phyloP scores from a whole-genome alignment of 2,797 vertebrate genomes.

The Hyperoplus immaculatus region DNA sequence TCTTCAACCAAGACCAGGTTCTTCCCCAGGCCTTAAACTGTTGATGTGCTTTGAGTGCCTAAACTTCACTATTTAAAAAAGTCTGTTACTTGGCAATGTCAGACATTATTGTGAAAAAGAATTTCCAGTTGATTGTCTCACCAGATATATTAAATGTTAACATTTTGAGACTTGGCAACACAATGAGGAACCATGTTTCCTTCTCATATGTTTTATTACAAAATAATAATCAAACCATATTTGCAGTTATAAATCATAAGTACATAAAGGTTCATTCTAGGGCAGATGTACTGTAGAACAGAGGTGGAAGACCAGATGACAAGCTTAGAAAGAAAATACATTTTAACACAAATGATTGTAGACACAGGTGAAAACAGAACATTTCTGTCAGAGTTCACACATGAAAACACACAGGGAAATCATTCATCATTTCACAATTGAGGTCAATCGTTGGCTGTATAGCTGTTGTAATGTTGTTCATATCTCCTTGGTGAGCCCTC shows the following conservation, averaged over 20 bases:
- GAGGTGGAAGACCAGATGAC: background rate
- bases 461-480: constrained; percentile 1
- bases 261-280: background rate
- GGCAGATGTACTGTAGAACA: background rate
- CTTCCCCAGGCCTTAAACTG: background rate
- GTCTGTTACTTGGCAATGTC: background rate
- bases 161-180: background rate
- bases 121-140: background rate
- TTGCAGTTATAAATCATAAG: background rate
- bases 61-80: background rate
- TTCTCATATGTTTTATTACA: background rate
- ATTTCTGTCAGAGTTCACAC: background rate
- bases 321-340: background rate
- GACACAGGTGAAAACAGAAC: background rate
- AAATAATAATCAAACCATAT: background rate
- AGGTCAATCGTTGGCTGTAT: background rate
- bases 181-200: background rate
- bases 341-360: too few species aligned
- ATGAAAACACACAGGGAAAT: background rate
- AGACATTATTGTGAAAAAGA: background rate
- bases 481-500: background rate
- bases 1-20: background rate
- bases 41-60: background rate
- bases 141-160: background rate
- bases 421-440: background rate